These are phyloP conservation scores for Nilaparvata lugens DNA, from an alignment of 1,140 invertebrate species.

Conservation along the genomic window DNA sequence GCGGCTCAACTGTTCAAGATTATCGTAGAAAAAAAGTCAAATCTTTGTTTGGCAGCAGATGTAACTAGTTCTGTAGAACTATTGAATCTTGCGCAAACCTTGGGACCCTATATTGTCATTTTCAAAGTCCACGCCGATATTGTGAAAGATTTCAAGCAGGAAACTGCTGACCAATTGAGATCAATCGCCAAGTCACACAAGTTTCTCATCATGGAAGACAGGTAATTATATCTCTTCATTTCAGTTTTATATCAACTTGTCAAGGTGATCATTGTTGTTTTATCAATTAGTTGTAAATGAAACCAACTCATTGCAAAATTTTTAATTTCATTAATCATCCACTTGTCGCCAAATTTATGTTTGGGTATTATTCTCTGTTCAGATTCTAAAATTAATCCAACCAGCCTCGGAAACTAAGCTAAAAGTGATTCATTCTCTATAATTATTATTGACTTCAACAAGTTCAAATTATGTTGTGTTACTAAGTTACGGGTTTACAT, in stretches of 20 bases:
- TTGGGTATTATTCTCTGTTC: no score
- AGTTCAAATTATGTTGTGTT: no score
- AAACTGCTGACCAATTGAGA: slow-evolving; percentile 53
- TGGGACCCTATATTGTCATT: slow-evolving; percentile 76
- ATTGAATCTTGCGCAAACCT: slow-evolving; percentile 60
- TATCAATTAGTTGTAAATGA: no score
- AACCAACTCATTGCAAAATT: no score
- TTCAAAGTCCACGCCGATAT: slow-evolving; percentile 90
- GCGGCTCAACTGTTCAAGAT: slow-evolving; percentile 61
- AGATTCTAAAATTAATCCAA: no score
- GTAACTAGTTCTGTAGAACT: slow-evolving; percentile 55
- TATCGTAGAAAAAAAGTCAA: slow-evolving; percentile 76
- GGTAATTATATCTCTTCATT: slow-evolving; percentile 33
- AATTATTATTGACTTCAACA: no score
- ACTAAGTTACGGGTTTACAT: no score
- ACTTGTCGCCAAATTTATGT: no score
- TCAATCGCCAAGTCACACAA: slow-evolving; percentile 63
- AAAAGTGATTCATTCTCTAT: no score
- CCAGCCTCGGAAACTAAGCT: no score
- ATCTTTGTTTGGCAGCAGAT: slow-evolving; percentile 82
- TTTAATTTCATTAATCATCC: no score
- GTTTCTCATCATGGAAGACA: slow-evolving; percentile 92
- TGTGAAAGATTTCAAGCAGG: slow-evolving; percentile 63
- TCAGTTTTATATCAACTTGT: background rate
- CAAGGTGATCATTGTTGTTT: background rate